Base-by-base conservation (phyloP, 2,113 vertebrate genomes). In the Oryzias woworae region DNA sequence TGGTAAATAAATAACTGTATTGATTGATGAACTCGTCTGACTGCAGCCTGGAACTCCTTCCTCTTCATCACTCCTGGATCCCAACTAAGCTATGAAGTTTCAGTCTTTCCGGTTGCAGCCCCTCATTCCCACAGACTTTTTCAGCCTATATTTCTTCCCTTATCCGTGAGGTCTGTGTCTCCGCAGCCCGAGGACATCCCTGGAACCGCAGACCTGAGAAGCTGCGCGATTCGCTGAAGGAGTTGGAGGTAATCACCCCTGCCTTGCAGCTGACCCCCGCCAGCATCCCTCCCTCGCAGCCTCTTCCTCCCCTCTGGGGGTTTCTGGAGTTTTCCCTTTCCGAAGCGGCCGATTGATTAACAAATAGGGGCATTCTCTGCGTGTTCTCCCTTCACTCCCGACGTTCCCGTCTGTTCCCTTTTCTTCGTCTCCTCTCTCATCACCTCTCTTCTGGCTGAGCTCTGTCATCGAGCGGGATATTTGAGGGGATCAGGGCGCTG, bases 391-490 rank as follows among this genome's bases (percentile, higher is more conserved):
- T 78, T 88, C 77, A 66, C 85, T 87, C 76, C 85, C 80, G 93
- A 90, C 83, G 50, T 64, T 73, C 70, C 71, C 62, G 62, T 85
- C 84, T 86, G 74, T 82, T 85, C 86, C 82, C 83, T 63, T 62
- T 62, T 59, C 85, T 80, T 83, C 80, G 65, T 57, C 73, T 87
- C 68, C 81, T 87, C 88, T 88, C 82, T 90, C 89, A 90, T 87
- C 89, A 86, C 90, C 84, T 90, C 86, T 82, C 84, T 85, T 83
- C 89, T 54, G 84, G 85, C 86, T 66, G 69, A 73, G 90, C 94
- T 92, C 92, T 98, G 95, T 98, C 95, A 96, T 84, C 95, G 92
- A 88, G 82, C 92, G 94, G 95, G 93, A 96, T 96, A 97, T 96
- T 95, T 92, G 89, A 92, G 92, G 93, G 92, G 91, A 92, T 90